Percentiles rank a stretch among this genome's conserved stretches.
These are phyloP conservation scores for Cactoblastis cactorum DNA, from an alignment of 2,888 invertebrate species.

Conservation along the genomic window DNA sequence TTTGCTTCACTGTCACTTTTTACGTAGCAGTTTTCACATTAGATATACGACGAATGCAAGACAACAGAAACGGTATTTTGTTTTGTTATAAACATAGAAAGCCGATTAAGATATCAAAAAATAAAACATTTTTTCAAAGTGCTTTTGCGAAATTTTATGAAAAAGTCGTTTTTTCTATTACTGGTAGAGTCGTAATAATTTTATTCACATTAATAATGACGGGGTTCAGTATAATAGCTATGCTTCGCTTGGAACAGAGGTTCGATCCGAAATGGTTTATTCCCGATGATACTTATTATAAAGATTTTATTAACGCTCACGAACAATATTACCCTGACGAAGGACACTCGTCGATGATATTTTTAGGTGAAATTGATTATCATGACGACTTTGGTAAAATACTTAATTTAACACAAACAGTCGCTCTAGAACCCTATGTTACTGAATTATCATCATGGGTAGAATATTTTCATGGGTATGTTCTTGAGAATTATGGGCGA, in stretches of 20 bases:
- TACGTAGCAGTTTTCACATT: constrained; percentile 88
- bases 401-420: constrained; percentile 68
- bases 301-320: constrained; percentile 77
- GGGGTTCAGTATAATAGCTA: constrained; percentile 81
- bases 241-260: constrained; percentile 84
- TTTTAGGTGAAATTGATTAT: constrained; percentile 84
- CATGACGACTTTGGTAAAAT: constrained; percentile 80
- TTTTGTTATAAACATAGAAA: constrained; percentile 83
- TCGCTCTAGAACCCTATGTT: constrained; percentile 75
- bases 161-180: constrained; percentile 81
- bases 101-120: constrained; percentile 71
- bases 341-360: constrained; percentile 81
- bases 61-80: constrained; percentile 82
- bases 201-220: constrained; percentile 79
- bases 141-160: constrained; percentile 81
- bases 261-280: constrained; percentile 91
- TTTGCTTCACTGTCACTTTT: constrained; percentile 88
- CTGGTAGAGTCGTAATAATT: constrained; percentile 83
- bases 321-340: constrained; percentile 82
- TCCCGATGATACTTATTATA: constrained; percentile 84
- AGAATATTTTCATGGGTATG: constrained; percentile 81
- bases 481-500: constrained; percentile 73
- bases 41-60: constrained; percentile 82
- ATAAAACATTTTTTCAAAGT: constrained; percentile 79
- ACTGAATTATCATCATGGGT: constrained; percentile 82